These are phyloP conservation scores for Eubasilissa splendida DNA, from an alignment of 2,888 invertebrate genomes.

Conservation along the genomic window DNA sequence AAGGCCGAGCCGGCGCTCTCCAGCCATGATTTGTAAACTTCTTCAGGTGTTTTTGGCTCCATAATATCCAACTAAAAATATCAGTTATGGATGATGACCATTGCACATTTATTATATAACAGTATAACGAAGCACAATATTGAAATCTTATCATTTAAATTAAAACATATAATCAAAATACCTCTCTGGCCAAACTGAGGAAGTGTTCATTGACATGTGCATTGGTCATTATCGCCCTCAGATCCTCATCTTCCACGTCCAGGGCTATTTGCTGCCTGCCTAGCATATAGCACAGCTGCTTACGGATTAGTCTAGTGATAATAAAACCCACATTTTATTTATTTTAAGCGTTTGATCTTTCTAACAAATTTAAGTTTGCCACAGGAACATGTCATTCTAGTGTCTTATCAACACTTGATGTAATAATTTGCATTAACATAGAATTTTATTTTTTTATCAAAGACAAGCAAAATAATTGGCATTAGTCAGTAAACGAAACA, in stretches of 20 bases:
- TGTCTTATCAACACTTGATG: too few species aligned
- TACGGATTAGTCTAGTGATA: conserved; percentile 82
- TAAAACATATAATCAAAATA: conserved; percentile 60
- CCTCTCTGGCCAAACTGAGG: conserved; percentile 92
- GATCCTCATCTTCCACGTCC: conserved; percentile 86
- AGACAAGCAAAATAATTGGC: background rate
- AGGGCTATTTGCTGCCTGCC: conserved; percentile 94
- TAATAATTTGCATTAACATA: too few species aligned
- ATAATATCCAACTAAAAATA: conserved; percentile 89
- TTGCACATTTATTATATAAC: background rate
- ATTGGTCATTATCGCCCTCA: conserved; percentile 94
- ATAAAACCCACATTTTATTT: conserved; percentile 46
- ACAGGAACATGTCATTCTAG: too few species aligned
- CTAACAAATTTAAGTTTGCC: too few species aligned
- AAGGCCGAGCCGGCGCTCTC: conserved; percentile 82
- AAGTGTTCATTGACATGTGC: conserved; percentile 95
- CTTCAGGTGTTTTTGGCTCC: conserved; percentile 99
- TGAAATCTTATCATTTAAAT: background rate
- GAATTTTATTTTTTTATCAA: background rate
- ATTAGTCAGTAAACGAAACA: conserved; percentile 59
- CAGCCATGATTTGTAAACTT: conserved; percentile 98
- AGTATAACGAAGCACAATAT: background rate
- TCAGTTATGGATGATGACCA: background rate
- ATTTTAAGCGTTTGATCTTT: background rate
- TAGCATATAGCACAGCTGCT: conserved; percentile 96